Percentiles rank a stretch among this genome's conserved stretches.
Conservation (phyloP, 1,140 invertebrate species). For the Penaeus vannamei region DNA sequence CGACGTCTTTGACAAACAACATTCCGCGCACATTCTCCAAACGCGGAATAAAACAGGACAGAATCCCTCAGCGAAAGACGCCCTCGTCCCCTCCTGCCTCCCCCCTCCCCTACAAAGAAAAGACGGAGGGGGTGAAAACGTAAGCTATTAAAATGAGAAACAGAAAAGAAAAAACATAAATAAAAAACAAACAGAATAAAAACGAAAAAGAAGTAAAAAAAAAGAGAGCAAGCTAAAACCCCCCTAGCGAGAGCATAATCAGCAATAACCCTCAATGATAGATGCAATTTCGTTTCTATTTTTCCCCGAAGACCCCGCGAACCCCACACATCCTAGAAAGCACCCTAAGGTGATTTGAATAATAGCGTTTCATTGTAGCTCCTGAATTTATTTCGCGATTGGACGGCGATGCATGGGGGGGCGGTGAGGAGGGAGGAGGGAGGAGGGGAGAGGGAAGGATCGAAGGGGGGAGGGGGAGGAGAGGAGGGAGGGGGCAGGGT, state of each 20-base stretch:
- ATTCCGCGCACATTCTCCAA: too few relatives aligned
- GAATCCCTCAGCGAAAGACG: too few relatives aligned
- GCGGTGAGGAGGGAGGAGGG: not conserved
- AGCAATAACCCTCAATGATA: slow-evolving; percentile 54
- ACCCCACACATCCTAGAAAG: slow-evolving; percentile 27
- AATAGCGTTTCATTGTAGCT: slow-evolving; percentile 63
- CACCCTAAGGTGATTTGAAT: slow-evolving; percentile 64
- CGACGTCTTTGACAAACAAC: too few relatives aligned
- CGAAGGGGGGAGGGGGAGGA: not conserved
- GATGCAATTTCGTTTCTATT: slow-evolving; percentile 46
- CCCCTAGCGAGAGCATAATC: slow-evolving; percentile 37
- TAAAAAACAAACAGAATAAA: not conserved
- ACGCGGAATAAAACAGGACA: too few relatives aligned
- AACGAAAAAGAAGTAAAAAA: not conserved
- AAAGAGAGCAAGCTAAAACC: not conserved
- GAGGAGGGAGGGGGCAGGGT: not conserved
- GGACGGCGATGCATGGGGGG: slow-evolving; percentile 46
- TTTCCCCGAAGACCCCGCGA: slow-evolving; percentile 27
- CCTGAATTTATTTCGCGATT: slow-evolving; percentile 63
- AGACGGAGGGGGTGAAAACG: not conserved
- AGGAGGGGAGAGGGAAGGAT: not conserved
- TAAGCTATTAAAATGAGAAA: not conserved
- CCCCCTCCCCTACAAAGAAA: too few relatives aligned
- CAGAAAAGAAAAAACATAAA: not conserved
- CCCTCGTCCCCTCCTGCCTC: too few relatives aligned